A percentile compares a stretch with the other conserved stretches of the same genome.
phyloP scores from a whole-genome alignment of 2,797 vertebrate genomes.

The Sebastes alutus region DNA sequence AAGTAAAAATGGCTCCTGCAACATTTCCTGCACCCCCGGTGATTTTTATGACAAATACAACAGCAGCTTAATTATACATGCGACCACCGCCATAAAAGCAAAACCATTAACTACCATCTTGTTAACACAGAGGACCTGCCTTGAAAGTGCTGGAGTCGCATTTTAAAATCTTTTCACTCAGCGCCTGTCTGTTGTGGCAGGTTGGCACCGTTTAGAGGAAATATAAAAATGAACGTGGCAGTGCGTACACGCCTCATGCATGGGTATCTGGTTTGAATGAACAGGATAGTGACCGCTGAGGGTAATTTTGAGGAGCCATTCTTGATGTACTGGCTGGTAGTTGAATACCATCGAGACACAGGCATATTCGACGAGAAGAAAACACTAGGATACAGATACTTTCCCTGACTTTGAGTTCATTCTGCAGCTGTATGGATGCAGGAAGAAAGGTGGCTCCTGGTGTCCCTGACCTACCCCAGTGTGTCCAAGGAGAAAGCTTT shows the following conservation, averaged over 20 bases:
- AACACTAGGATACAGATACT: background rate
- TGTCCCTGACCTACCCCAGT: slow-evolving; percentile 66
- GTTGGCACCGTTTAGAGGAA: slow-evolving; percentile 71
- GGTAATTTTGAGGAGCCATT: slow-evolving; percentile 6
- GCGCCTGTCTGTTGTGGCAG: slow-evolving; percentile 71
- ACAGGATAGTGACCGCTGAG: background rate
- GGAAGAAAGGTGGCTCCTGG: slow-evolving; percentile 43
- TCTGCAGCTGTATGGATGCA: slow-evolving; percentile 55
- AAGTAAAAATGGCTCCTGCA: slow-evolving; percentile 80
- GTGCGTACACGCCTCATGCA: background rate
- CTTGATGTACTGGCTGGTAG: background rate
- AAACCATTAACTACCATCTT: slow-evolving; percentile 81
- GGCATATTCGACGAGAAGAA: background rate
- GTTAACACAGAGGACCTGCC: slow-evolving; percentile 81
- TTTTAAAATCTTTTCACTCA: slow-evolving; percentile 77
- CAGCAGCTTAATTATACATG: slow-evolving; percentile 85
- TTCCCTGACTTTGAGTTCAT: slow-evolving; percentile 15
- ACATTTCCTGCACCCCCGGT: slow-evolving; percentile 78
- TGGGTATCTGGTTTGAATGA: slow-evolving; percentile 38
- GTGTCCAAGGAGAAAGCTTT: slow-evolving; percentile 66
- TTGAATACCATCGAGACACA: background rate
- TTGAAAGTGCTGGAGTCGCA: slow-evolving; percentile 78
- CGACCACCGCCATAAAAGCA: slow-evolving; percentile 78
- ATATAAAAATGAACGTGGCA: slow-evolving; percentile 66
- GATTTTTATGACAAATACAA: slow-evolving; percentile 85